Conservation (phyloP, 2,797 vertebrate genomes). For the Philypnodon macrostomus region DNA sequence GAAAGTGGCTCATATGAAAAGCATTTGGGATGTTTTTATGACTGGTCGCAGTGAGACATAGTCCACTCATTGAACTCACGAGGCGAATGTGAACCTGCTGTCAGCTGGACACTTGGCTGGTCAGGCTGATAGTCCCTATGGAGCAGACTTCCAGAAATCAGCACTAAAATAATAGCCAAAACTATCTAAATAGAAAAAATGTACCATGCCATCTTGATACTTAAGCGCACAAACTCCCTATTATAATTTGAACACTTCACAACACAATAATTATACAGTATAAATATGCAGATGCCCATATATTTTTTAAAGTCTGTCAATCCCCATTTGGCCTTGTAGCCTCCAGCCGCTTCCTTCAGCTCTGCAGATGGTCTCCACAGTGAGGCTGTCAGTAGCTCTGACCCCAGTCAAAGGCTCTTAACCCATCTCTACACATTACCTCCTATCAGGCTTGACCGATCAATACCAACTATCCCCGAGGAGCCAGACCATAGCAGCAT, state of each 20-base stretch:
- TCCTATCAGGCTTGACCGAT: constrained; percentile 72
- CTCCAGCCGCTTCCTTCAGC: constrained; percentile 46
- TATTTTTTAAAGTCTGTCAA: constrained; percentile 4
- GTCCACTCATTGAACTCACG: constrained; percentile 49
- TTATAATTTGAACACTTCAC: constrained; percentile 2
- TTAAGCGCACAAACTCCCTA: background rate
- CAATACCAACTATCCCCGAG: constrained; percentile 63
- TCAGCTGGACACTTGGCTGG: constrained; percentile 63
- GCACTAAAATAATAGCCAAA: constrained; percentile 49
- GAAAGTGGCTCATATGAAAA: constrained; percentile 24
- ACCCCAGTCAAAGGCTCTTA: constrained; percentile 69
- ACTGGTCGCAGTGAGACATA: constrained; percentile 40
- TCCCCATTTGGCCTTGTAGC: constrained; percentile 40
- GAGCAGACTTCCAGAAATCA: constrained; percentile 52
- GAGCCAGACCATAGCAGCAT: constrained; percentile 38
- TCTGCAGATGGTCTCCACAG: constrained; percentile 71
- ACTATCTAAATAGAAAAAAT: constrained; percentile 24
- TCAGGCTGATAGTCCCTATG: constrained; percentile 29
- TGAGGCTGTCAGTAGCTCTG: constrained; percentile 57
- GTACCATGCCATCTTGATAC: too few species aligned
- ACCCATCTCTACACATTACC: constrained; percentile 61
- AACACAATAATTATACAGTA: background rate
- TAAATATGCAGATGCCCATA: constrained; percentile 2
- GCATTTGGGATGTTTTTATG: constrained; percentile 22
- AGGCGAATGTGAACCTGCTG: constrained; percentile 71